Percentiles rank a stretch among this genome's conserved stretches.
These are phyloP conservation scores for Danionella cerebrum DNA, from an alignment of 2,113 vertebrate genomes.

Conservation along the genomic window DNA sequence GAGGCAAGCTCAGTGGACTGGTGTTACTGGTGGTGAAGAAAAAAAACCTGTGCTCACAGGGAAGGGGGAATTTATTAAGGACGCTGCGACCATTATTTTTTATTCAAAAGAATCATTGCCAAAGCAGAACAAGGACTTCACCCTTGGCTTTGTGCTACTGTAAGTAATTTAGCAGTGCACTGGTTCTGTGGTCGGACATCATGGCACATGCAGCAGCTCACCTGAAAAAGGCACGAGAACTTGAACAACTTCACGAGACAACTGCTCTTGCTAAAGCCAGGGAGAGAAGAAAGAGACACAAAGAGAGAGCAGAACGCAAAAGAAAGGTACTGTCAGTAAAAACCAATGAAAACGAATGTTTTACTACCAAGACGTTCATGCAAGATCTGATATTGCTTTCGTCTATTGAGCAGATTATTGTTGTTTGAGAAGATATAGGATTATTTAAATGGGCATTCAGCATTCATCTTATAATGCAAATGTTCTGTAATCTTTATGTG, in stretches of 20 bases:
- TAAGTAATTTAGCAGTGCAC: neutral
- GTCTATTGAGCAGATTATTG: neutral
- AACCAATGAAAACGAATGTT: neutral
- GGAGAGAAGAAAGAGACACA: constrained; percentile 77
- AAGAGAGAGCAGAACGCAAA: constrained; percentile 77
- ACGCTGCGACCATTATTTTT: neutral
- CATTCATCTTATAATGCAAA: too few relatives aligned
- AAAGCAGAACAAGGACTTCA: neutral
- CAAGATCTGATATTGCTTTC: neutral
- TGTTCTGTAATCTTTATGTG: neutral
- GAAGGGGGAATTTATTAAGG: neutral
- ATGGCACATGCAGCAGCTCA: constrained; percentile 95
- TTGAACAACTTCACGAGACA: constrained; percentile 67
- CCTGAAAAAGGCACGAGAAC: constrained; percentile 91
- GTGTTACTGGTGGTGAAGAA: neutral
- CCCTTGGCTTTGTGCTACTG: neutral
- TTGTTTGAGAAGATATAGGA: too few relatives aligned
- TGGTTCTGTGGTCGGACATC: neutral
- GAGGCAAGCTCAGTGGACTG: neutral
- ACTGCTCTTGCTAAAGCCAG: constrained; percentile 71
- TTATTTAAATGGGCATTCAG: too few relatives aligned
- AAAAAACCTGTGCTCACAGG: too few relatives aligned
- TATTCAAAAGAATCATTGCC: neutral
- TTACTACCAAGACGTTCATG: neutral
- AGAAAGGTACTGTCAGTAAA: constrained; percentile 72